Conservation (phyloP, 1,140 invertebrate genomes). For the Acromyrmex heyeri region DNA sequence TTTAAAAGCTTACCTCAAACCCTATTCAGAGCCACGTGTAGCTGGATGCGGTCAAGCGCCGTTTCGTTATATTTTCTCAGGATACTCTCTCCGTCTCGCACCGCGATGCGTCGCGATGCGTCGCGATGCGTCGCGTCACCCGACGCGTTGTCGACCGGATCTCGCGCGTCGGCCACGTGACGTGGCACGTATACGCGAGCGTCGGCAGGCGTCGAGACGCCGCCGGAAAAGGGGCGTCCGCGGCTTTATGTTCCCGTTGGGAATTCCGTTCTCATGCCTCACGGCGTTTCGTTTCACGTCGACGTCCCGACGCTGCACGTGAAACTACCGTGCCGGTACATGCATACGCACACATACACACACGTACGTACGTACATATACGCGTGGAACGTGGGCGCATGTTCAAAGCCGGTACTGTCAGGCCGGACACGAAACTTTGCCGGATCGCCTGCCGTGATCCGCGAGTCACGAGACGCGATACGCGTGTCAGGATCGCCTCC, state of each 20-base stretch:
- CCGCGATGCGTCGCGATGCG: slow-evolving; percentile 60
- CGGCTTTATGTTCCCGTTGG: slow-evolving; percentile 76
- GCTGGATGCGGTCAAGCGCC: slow-evolving; percentile 13
- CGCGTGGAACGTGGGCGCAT: neutral
- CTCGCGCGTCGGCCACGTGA: slow-evolving; percentile 68
- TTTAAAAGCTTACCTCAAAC: slow-evolving; percentile 36
- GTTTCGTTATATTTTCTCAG: slow-evolving; percentile 50
- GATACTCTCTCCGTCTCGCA: slow-evolving; percentile 7
- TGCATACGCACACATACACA: neutral
- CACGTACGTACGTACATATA: too few species aligned
- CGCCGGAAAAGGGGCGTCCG: slow-evolving; percentile 72
- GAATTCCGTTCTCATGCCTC: slow-evolving; percentile 71
- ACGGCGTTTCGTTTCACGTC: slow-evolving; percentile 61
- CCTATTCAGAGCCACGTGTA: neutral
- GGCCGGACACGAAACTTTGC: slow-evolving; percentile 57
- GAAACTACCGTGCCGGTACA: slow-evolving; percentile 25
- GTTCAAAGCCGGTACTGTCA: slow-evolving; percentile 58
- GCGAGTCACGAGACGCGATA: slow-evolving; percentile 61
- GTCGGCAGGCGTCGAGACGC: slow-evolving; percentile 74
- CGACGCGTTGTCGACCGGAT: slow-evolving; percentile 54
- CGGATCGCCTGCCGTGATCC: slow-evolving; percentile 58
- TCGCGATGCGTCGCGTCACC: slow-evolving; percentile 66
- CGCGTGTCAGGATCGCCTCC: slow-evolving; percentile 56
- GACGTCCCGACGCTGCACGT: slow-evolving; percentile 45
- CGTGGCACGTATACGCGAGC: slow-evolving; percentile 69